Evolutionary conservation across 2,888 invertebrate species (phyloP), one percentile per base, ranked within the genome.

Genomic region (Gryllus longicercus): DNA sequence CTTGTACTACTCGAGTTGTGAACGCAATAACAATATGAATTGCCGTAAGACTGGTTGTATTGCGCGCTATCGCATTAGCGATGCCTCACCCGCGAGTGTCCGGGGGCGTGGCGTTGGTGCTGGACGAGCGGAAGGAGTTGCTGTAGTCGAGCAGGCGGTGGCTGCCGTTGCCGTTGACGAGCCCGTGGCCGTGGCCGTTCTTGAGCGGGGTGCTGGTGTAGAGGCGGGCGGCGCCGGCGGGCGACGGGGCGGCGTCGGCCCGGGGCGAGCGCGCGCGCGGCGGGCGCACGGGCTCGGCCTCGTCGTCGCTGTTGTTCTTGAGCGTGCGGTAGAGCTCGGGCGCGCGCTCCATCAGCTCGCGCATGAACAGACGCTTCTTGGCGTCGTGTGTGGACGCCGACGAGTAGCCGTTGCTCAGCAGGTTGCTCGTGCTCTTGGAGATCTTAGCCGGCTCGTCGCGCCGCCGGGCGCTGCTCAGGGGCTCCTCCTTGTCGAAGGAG

Each of bases 401-500:
- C 63, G 25, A 18, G 21, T 25, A 23, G 25, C 90, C 88, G 87
- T 86, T 87, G 87, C 91, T 88, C 87, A 88, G 88, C 84, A 94
- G 87, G 82, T 94, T 91, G 86, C 94, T 92, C 78, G 94, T 93
- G 38, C 94, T 94, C 87, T 94, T 95, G 89, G 94, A 95, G 88
- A 94, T 92, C 83, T 95, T 63, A 18, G 75, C 78, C 21, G 18
- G 16, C 10, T 78, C 76, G 2, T 77, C 18, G 5, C 38, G 81
- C 74, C 82, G 81, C 74, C 82, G 83, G 78, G 81, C 81, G 76
- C 83, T 82, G 75, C 82, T 82, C 81, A 85, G 85, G 76, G 85
- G 85, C 38, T 85, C 85, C 76, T 86, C 86, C 77, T 85, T 86
- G 23, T 81, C 80, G 18, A 74, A 38, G 16, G 75, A 25, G 23